These are phyloP conservation scores for Phocides pigmalion DNA, from an alignment of 1,140 invertebrate genomes.

Conservation along the genomic window DNA sequence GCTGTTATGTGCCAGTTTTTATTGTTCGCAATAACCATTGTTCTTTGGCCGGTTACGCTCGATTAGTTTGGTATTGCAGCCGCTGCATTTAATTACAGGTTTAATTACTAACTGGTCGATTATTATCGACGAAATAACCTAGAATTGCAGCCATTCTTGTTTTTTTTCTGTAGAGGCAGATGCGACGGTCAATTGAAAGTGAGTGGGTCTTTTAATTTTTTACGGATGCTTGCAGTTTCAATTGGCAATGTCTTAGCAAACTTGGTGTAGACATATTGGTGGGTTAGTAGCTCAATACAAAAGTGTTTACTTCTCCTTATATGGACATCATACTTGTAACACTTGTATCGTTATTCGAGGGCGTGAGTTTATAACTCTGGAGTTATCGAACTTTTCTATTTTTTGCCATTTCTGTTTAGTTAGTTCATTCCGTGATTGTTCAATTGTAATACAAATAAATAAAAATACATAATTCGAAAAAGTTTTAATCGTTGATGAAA, in stretches of 20 bases:
- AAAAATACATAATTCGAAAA: too few species aligned
- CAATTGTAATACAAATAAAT: too few species aligned
- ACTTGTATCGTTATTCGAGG: too few species aligned
- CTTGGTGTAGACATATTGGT: background rate
- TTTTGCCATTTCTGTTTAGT: too few species aligned
- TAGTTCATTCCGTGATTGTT: too few species aligned
- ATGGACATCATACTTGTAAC: too few species aligned
- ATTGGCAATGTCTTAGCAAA: conserved; percentile 7
- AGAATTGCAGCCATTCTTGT: conserved; percentile 18
- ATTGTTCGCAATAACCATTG: conserved; percentile 13
- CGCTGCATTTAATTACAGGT: conserved; percentile 23
- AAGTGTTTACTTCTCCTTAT: background rate
- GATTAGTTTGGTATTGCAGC: conserved; percentile 30
- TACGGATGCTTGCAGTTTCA: conserved; percentile 21
- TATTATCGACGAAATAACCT: conserved; percentile 27
- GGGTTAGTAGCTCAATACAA: background rate
- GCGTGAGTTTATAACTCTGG: too few species aligned
- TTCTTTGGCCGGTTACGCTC: conserved; percentile 12
- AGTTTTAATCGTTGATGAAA: too few species aligned
- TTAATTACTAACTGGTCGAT: conserved; percentile 22
- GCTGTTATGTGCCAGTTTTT: conserved; percentile 26
- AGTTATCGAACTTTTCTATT: too few species aligned
- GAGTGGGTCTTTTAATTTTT: conserved; percentile 29
- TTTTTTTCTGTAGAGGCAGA: conserved; percentile 26
- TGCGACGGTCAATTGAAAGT: conserved; percentile 28